Evolutionary conservation across 2,113 vertebrate genomes (phyloP), one percentile per base, ranked within the genome.

Genomic region (Cyanoramphus novaezelandiae): DNA sequence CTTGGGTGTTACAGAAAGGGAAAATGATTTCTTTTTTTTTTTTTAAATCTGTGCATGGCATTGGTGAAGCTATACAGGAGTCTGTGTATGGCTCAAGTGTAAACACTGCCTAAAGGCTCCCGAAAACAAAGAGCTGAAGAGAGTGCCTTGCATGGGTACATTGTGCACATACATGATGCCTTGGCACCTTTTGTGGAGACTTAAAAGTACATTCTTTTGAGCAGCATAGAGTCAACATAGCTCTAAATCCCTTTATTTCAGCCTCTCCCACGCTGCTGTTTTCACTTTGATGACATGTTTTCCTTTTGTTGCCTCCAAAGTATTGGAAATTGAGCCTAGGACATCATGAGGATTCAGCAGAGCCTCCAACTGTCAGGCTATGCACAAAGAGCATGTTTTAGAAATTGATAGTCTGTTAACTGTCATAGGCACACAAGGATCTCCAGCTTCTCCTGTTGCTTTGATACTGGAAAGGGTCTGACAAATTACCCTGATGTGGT

Each of bases 321-420:
- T 87, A 57, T 62, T 82, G 81, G 89, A 92, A 96, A 86, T 33
- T 27, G 86, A 93, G 52, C 74, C 84, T 68, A 28, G 91, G 84
- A 77, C 62, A 27, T 17, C 60, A 57, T 94, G 55, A 93, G 70
- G 82, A 77, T 81, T 92, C 68, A 76, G 62, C 62, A 94, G 92
- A 95, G 76, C 77, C 57, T 92, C 86, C 74, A 82, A 82, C 86
- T 88, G 70, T 82, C 57, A 57, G 63, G 44, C 70, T 88, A 4
- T 41, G 53, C 74, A 57, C 52, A 41, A 70, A 83, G 72, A 90
- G 43, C n/a, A 4, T 72, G 80, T 82, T 90, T 82, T 88, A 86
- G 88, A 92, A 96, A 82, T 31, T 12, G 77, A 76, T 79, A 75
- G 35, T 53, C 72, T 81, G 65, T 88, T 65, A 81, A 35, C 77